Conservation (phyloP, 2,797 vertebrate genomes). For the Gadopsis bispinosus region DNA sequence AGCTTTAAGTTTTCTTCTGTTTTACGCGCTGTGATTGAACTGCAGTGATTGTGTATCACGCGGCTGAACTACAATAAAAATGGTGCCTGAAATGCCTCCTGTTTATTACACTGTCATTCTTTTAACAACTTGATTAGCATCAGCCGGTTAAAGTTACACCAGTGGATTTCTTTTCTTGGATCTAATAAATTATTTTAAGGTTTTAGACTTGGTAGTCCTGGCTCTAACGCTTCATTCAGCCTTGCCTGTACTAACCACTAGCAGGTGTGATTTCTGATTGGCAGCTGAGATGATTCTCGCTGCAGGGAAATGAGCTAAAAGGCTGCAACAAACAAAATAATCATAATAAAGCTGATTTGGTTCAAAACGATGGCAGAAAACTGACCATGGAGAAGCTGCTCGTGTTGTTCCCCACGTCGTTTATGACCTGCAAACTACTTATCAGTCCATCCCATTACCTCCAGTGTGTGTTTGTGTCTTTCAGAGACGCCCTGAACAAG, state of each 20-base stretch:
- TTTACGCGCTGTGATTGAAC: too few relatives aligned
- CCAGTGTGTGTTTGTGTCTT: not conserved
- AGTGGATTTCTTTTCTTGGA: not conserved
- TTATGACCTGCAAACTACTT: not conserved
- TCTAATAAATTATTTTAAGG: not conserved
- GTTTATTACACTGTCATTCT: not conserved
- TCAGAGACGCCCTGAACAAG: conserved; percentile 97
- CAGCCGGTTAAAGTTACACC: not conserved
- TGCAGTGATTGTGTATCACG: too few relatives aligned
- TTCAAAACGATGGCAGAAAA: not conserved
- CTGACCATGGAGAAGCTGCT: not conserved
- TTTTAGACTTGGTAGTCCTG: not conserved
- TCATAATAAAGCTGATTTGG: not conserved
- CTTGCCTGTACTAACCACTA: not conserved
- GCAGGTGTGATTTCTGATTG: not conserved
- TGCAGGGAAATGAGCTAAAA: not conserved
- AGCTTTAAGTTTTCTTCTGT: too few relatives aligned
- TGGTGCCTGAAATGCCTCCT: too few relatives aligned
- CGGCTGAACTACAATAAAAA: too few relatives aligned
- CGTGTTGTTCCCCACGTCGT: not conserved
- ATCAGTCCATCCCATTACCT: not conserved
- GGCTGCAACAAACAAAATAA: not conserved
- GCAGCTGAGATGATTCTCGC: not conserved
- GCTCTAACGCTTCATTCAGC: too few relatives aligned
- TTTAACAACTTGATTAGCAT: not conserved